These are phyloP conservation scores for Tragopan temminckii DNA, from an alignment of 2,797 vertebrate genomes.

Conservation along the genomic window DNA sequence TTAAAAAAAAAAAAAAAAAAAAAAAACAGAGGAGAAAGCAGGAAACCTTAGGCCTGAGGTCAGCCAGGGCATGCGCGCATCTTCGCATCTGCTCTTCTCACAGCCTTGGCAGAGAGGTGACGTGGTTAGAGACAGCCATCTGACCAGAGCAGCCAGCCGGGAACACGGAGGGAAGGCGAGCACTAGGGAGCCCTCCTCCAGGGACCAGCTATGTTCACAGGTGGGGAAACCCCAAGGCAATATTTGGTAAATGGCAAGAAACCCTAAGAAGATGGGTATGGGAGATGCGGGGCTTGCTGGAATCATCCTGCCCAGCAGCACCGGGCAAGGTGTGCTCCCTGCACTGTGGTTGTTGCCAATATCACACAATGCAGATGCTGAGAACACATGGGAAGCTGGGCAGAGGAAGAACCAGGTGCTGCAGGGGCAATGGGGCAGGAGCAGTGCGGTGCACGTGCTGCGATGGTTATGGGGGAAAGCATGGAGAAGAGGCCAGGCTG, in stretches of 20 bases:
- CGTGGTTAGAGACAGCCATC: constrained; percentile 27
- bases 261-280: neutral
- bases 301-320: neutral
- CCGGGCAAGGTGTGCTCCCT: neutral
- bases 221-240: neutral
- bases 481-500: constrained; percentile 75
- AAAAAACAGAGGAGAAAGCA: neutral
- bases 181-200: constrained; percentile 1
- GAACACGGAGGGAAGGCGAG: neutral
- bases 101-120: constrained; percentile 66
- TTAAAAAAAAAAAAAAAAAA: neutral
- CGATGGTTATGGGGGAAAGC: constrained; percentile 58
- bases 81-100: constrained; percentile 60
- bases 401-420: neutral
- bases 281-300: neutral
- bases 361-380: constrained; percentile 69
- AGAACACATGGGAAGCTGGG: neutral
- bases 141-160: constrained; percentile 24
- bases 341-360: constrained; percentile 73
- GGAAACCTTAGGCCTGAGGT: constrained; percentile 68
- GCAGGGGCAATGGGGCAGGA: neutral
- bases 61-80: constrained; percentile 31
- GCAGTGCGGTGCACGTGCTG: neutral
- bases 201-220: neutral
- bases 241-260: neutral